Conservation (phyloP, 2,113 vertebrate species). For the Ceyx margarethae region DNA sequence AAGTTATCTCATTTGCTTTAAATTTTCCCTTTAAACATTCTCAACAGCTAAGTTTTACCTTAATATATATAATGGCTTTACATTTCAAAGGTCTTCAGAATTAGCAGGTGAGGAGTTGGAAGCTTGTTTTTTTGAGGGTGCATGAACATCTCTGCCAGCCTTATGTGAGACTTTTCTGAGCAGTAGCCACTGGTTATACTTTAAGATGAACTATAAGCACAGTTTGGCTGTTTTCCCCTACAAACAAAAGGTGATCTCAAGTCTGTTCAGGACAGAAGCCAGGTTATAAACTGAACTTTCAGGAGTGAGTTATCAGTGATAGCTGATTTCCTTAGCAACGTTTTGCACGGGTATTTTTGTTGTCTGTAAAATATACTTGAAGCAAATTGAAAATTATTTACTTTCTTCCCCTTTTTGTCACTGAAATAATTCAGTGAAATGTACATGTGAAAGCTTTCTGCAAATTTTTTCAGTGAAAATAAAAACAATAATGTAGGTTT, state of each 20-base stretch:
- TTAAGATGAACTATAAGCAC: not conserved
- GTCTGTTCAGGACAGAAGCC: not conserved
- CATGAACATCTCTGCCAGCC: not conserved
- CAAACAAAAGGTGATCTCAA: not conserved
- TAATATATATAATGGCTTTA: not conserved
- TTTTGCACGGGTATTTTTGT: not conserved
- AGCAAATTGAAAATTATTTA: not conserved
- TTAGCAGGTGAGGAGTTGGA: not conserved
- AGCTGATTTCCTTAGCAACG: not conserved
- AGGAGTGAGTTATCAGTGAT: not conserved
- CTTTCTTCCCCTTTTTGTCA: not conserved
- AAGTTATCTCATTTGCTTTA: not conserved
- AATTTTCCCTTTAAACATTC: not conserved
- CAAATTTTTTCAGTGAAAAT: not conserved
- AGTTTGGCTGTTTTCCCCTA: not conserved
- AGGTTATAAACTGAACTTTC: not conserved
- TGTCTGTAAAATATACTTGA: not conserved
- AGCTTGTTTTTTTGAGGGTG: not conserved
- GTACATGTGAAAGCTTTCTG: not conserved
- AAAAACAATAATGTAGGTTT: constrained; percentile 3
- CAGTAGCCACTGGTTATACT: not conserved
- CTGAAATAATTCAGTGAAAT: not conserved
- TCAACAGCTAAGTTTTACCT: not conserved
- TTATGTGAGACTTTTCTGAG: not conserved
- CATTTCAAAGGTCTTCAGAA: not conserved